Percentiles rank a stretch among this genome's conserved stretches.
These are phyloP conservation scores for Plagiodera versicolora DNA, from an alignment of 2,888 invertebrate species.

Conservation along the genomic window DNA sequence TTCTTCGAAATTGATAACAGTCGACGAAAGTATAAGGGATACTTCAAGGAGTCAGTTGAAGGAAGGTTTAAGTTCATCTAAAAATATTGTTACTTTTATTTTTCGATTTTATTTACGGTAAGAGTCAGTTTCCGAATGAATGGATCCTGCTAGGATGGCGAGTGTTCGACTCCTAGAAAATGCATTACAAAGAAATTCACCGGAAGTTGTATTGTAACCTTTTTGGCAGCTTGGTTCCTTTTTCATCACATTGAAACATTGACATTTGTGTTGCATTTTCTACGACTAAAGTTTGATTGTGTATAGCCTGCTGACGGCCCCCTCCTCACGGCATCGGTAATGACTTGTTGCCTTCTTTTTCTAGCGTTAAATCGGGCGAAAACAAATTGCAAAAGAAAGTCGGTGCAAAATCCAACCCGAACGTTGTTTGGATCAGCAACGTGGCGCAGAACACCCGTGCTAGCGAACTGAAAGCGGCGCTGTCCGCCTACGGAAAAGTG, in stretches of 20 bases:
- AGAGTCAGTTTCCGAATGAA: slow-evolving; percentile 28
- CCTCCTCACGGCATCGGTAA: background rate
- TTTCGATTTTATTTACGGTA: slow-evolving; percentile 20
- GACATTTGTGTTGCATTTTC: slow-evolving; percentile 9
- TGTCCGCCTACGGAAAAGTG: slow-evolving; percentile 92
- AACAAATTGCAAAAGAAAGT: slow-evolving; percentile 34
- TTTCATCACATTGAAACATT: background rate
- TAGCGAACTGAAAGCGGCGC: slow-evolving; percentile 89
- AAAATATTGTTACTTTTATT: slow-evolving; percentile 26
- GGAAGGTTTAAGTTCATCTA: slow-evolving; percentile 31
- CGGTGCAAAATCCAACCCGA: slow-evolving; percentile 43
- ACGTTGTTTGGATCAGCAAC: slow-evolving; percentile 95
- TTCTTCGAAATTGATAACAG: slow-evolving; percentile 11
- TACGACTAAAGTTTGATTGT: background rate
- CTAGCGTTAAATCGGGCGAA: slow-evolving; percentile 20
- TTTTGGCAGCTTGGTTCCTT: too few species aligned
- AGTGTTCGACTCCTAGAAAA: slow-evolving; percentile 19
- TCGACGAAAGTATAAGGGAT: slow-evolving; percentile 24
- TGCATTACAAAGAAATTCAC: slow-evolving; percentile 9
- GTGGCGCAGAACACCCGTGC: slow-evolving; percentile 89
- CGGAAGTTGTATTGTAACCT: too few species aligned
- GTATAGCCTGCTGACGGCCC: slow-evolving; percentile 1
- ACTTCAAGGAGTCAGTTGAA: slow-evolving; percentile 25
- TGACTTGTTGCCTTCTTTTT: slow-evolving; percentile 16
- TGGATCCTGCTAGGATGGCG: slow-evolving; percentile 22